phyloP scores from a whole-genome alignment of 2,888 invertebrate species.

The Synergus japonicus region DNA sequence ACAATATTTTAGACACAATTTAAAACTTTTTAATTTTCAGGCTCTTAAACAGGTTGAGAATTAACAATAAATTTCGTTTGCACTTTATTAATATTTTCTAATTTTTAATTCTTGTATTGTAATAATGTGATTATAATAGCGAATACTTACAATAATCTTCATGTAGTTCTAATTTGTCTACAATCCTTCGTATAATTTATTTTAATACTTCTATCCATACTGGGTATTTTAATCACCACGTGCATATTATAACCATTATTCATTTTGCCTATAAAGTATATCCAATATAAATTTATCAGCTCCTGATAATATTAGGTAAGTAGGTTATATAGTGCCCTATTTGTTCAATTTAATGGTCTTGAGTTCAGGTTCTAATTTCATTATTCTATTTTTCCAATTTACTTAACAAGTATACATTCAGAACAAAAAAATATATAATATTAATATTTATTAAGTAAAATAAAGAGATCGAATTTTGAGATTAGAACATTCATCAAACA shows the following conservation, averaged over 20 bases:
- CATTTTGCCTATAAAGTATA: background rate
- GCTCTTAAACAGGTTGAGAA: background rate
- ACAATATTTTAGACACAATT: background rate
- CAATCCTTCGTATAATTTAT: too few relatives aligned
- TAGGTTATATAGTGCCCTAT: slow-evolving; percentile 12
- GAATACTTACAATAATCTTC: background rate
- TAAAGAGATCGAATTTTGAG: too few relatives aligned
- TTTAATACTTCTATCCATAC: background rate
- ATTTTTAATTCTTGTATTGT: background rate
- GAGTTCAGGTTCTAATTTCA: background rate
- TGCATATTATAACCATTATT: background rate
- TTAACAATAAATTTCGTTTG: background rate
- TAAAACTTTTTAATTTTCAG: background rate
- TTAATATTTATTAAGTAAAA: too few relatives aligned
- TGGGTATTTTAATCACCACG: background rate
- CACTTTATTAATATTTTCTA: background rate
- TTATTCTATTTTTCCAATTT: background rate
- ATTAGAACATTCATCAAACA: too few relatives aligned
- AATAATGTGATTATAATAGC: background rate
- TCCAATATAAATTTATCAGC: slow-evolving; percentile 7
- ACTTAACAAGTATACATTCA: too few relatives aligned
- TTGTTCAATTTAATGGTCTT: background rate
- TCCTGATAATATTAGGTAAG: background rate
- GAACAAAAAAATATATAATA: too few relatives aligned
- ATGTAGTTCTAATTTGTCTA: background rate